Percentiles rank a stretch among this genome's conserved stretches.
phyloP scores from a whole-genome alignment of 1,140 invertebrate species.

The Zaprionus capensis region DNA sequence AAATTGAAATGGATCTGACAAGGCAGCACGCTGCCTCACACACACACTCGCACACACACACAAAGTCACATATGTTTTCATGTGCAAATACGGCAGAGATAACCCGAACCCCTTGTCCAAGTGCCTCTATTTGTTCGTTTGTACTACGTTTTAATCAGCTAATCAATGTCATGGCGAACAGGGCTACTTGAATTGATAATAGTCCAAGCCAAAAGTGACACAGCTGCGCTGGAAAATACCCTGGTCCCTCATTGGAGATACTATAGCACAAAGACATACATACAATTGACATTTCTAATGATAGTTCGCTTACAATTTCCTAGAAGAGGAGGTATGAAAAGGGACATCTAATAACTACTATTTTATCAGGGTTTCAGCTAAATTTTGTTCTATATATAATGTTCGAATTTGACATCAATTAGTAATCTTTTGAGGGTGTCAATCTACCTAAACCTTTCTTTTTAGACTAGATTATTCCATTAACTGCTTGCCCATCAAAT shows the following conservation, averaged over 20 bases:
- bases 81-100: neutral
- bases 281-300: no score
- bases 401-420: no score
- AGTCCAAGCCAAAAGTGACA: neutral
- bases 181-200: neutral
- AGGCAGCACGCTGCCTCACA: conserved; percentile 1
- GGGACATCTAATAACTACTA: no score
- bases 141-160: neutral
- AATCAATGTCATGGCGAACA: neutral
- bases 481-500: no score
- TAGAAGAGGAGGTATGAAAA: no score
- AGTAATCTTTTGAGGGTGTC: no score
- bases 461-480: no score
- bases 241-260: neutral
- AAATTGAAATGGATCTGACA: conserved; percentile 6
- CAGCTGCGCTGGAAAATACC: neutral
- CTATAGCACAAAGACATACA: neutral
- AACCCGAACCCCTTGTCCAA: conserved; percentile 1
- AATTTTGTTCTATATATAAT: no score
- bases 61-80: neutral
- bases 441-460: no score
- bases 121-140: conserved; percentile 1
- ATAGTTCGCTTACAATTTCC: no score
- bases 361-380: no score
- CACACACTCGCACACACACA: neutral